Evolutionary conservation across 2,888 invertebrate species (phyloP).

Genomic region (Callimorpha dominula): DNA sequence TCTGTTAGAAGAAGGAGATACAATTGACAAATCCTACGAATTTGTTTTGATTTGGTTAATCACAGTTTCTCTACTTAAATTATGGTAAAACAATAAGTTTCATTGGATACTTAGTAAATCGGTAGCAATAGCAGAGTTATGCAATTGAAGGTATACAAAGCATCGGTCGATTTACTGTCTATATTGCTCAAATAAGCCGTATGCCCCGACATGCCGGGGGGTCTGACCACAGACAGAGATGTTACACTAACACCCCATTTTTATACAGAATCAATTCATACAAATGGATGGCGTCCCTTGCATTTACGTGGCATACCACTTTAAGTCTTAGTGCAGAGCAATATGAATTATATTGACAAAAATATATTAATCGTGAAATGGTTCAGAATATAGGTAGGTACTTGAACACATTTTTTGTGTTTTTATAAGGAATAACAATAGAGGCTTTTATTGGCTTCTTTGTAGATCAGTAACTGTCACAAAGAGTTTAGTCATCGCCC

Average conservation of each 20-base stretch:
- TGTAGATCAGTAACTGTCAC: constrained; percentile 79
- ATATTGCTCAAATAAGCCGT: constrained; percentile 11
- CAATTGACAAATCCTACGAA: neutral
- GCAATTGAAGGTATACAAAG: constrained; percentile 4
- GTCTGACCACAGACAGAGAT: constrained; percentile 63
- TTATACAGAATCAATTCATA: constrained; percentile 61
- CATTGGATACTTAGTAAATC: neutral
- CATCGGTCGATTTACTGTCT: constrained; percentile 11
- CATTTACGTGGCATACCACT: constrained; percentile 27
- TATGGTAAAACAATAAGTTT: neutral
- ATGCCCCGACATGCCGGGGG: constrained; percentile 56
- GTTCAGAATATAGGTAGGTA: constrained; percentile 51
- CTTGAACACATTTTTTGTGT: constrained; percentile 69
- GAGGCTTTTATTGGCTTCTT: constrained; percentile 80
- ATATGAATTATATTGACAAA: constrained; percentile 42
- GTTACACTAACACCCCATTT: constrained; percentile 63
- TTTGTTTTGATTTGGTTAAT: neutral
- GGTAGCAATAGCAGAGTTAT: neutral
- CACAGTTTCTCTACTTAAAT: neutral
- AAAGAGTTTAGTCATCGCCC: constrained; percentile 73
- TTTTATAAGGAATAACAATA: constrained; percentile 75
- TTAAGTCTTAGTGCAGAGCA: constrained; percentile 34
- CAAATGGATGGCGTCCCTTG: constrained; percentile 55
- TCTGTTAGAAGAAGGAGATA: neutral
- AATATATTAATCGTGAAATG: constrained; percentile 25